Evolutionary conservation across 2,888 invertebrate species (phyloP).

Genomic region (Noctuana brunneofusca): DNA sequence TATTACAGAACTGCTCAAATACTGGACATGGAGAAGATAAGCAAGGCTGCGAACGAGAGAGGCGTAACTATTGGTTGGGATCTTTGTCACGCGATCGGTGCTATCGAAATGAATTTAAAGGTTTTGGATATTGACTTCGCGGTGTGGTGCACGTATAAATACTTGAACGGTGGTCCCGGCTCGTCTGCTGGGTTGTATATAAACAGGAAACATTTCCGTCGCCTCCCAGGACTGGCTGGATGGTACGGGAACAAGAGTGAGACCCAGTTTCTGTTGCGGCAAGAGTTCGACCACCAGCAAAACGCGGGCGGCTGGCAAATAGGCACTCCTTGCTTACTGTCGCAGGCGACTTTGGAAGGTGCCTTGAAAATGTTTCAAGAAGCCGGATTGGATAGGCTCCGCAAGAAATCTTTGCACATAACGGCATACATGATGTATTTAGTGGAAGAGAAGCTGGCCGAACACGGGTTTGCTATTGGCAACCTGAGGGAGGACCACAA

Average conservation of each 20-base stretch:
- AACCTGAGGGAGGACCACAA: constrained; percentile 57
- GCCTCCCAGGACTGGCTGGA: constrained; percentile 62
- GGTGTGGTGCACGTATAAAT: constrained; percentile 74
- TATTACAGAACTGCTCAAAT: constrained; percentile 67
- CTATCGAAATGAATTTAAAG: constrained; percentile 61
- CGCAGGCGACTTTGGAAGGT: constrained; percentile 67
- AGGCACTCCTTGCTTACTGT: constrained; percentile 60
- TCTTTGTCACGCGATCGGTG: constrained; percentile 65
- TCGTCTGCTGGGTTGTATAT: constrained; percentile 62
- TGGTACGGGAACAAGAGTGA: constrained; percentile 67
- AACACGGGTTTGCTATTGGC: constrained; percentile 61
- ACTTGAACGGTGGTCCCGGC: constrained; percentile 71
- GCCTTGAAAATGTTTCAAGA: constrained; percentile 60
- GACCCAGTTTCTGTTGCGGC: constrained; percentile 60
- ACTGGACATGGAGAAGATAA: constrained; percentile 63
- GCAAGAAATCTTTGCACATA: constrained; percentile 68
- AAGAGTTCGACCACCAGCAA: constrained; percentile 66
- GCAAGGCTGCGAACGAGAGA: constrained; percentile 56
- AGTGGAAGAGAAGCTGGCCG: constrained; percentile 55
- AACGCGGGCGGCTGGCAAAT: constrained; percentile 69
- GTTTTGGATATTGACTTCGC: constrained; percentile 68
- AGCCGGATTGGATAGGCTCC: constrained; percentile 60
- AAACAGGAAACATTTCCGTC: constrained; percentile 62
- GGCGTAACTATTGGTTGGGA: constrained; percentile 71
- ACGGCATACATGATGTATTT: constrained; percentile 69